Base-by-base conservation (phyloP, 1,140 invertebrate genomes). In the Cydia amplana region DNA sequence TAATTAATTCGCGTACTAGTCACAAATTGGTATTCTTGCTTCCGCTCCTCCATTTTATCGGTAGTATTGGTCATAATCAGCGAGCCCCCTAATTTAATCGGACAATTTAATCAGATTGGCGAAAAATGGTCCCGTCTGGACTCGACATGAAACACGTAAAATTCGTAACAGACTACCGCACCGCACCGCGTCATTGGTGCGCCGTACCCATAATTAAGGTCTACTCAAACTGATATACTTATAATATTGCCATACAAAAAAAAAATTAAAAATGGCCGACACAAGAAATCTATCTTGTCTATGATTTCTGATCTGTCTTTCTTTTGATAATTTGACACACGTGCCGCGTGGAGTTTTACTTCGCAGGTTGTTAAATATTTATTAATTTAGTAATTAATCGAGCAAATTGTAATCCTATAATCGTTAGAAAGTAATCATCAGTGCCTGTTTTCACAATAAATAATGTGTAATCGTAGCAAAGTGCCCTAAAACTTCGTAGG, bases 261-360 rank as follows among this genome's bases (percentile, higher is more conserved):
- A 83, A 78, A 74, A 77, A 72, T 55, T 9, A 1, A 40, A 75
- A 86, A 85, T 88, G 85, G 87, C 84, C 81, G 81, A 74, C 78
- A 81, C 82, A 86, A 88, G 90, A 91, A 91, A 84, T 88, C 80
- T 84, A 82, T 86, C 81, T 84, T 85, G 80, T 85, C 65, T 70
- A 70, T 70, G 65, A 70, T 70, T 70, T 70, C 32, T 40, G 65
- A 36, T 43, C 78, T 90, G 83, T 90, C 88, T 82, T 90, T 90
- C 89, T 90, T 92, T 92, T 87, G 85, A 89, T 85, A 89, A 90
- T 83, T 91, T 93, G 91, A 91, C 89, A 92, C 91, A 91, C 92
- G 91, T 93, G 91, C 89, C 91, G 92, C 91, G 92, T 93, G 92
- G 92, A 93, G 90, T 91, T 88, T 92, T 90, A 77, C 85, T 89